Evolutionary conservation across 2,888 invertebrate species (phyloP), one percentile per base, ranked within the genome.

Genomic region (Helleia helle): DNA sequence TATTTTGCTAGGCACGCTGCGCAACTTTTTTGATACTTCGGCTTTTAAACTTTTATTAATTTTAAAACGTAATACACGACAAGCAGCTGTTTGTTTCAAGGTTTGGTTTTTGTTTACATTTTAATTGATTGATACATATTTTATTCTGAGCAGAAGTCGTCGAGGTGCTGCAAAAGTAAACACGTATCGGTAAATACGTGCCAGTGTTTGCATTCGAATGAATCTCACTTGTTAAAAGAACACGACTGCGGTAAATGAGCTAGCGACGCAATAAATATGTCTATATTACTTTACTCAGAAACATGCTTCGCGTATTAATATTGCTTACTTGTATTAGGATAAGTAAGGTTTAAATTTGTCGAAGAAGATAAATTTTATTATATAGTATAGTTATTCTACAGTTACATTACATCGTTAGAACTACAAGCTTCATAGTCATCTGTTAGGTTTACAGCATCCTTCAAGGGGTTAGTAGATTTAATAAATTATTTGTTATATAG

Each of bases 61-160:
- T n/a, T n/a, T n/a, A 56, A 56, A 62, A 66, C 65, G 69, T 59
- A 59, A n/a, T n/a, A n/a, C 59, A 52, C 59, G 57, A 57, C 62
- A 62, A 54, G 66, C 74, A 72, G 71, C 62, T 72, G 73, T 55
- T 57, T 46, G 48, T 42, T 55, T 52, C 71, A 75, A 76, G 74
- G 71, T 50, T 63, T 59, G 44, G 51, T 49, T 61, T 65, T 66
- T 69, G 61, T 66, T 66, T 65, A 58, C 54, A 51, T 52, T 60
- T 64, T 62, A 65, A 70, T 66, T 61, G 66, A 69, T 65, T 61
- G 66, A 68, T 71, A 64, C 59, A 63, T 62, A 62, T 62, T 59
- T 69, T 60, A 65, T 54, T 57, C 56, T 46, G 42, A 38, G 42
- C 56, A 55, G 48, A 52, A 46, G 54, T 55, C 48, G 49, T 46